Evolutionary conservation across 2,888 invertebrate genomes (phyloP).

Genomic region (Strigamia maritima): DNA sequence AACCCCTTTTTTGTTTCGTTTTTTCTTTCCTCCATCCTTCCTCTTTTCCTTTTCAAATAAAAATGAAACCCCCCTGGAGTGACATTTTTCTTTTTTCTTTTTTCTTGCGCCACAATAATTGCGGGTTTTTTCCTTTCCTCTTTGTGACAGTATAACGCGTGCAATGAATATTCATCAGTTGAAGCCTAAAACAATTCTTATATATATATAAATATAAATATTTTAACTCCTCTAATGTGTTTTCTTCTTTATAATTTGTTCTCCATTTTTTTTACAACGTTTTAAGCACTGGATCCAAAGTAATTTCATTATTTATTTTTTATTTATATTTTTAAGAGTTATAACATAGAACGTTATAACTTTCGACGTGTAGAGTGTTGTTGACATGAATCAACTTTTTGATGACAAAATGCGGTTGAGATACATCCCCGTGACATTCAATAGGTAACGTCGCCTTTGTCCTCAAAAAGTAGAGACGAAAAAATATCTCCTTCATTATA

Average conservation of each 20-base stretch:
- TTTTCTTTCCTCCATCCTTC: neutral
- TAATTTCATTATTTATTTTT: too few species aligned
- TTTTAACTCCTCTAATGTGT: neutral
- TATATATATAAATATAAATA: neutral
- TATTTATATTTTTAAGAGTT: neutral
- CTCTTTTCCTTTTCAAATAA: slow-evolving; percentile 17
- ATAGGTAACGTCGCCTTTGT: slow-evolving; percentile 8
- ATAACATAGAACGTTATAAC: neutral
- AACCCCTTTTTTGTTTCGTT: neutral
- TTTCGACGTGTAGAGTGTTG: neutral
- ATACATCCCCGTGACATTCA: slow-evolving; percentile 12
- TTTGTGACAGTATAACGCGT: neutral
- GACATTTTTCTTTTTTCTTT: neutral
- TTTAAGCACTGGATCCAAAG: too few species aligned
- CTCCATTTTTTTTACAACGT: too few species aligned
- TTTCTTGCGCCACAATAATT: neutral
- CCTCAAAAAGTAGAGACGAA: neutral
- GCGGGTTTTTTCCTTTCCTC: neutral
- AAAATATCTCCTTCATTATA: neutral
- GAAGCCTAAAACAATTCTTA: neutral
- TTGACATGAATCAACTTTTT: neutral
- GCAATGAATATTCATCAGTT: slow-evolving; percentile 2
- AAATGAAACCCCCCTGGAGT: slow-evolving; percentile 17
- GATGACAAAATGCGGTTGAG: neutral
- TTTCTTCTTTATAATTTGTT: neutral